Base-by-base conservation (phyloP, 2,113 vertebrate genomes). In the Diadophis punctatus region DNA sequence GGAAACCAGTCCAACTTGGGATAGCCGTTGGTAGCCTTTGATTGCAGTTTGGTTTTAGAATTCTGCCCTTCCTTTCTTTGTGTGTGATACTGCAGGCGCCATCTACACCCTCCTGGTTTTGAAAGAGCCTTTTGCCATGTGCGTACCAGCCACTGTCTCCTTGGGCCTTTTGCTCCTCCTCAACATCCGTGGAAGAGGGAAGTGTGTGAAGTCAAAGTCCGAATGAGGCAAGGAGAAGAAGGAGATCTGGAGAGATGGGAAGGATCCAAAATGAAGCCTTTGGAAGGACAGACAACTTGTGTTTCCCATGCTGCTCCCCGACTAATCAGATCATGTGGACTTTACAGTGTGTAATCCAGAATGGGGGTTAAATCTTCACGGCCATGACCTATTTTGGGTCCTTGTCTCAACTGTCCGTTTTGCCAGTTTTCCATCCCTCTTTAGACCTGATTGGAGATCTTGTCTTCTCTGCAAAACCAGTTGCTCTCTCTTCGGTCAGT, bases 101-200 rank as follows among this genome's bases (percentile, higher is more conserved):
- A 94, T 98, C 95, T 98, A 98, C 97, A 98, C 97, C 1, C 96
- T 98, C 93, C 93, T 96, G 91, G 96, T 94, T 58, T 95, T 98
- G 93, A 96, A 97, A 87, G 97, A 98, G 93, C 96, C 98, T 0
- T 92, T 97, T 91, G 96, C 95, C 95, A 97, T 97, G 95, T 98
- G 93, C 0, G 93, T 97, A 34, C 97, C 98, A 0, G 96, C 98
- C 74, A 86, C 97, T 0, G 1, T 97, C 89, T 98, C 96, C 96
- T 94, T 98, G 18, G 97, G 95, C 11, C 95, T 98, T 27, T 96
- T 98, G 91, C 92, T 97, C 93, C 95, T 98, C 94, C 96, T 98
- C 95, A 96, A 97, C 90, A 92, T 97, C 89, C 96, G 96, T 0
- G 94, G 94, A 52, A 90, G 96, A 48, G 95, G 93, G 0, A 30